Evolutionary conservation across 2,113 vertebrate genomes (phyloP).

Genomic region (Strigops habroptila): DNA sequence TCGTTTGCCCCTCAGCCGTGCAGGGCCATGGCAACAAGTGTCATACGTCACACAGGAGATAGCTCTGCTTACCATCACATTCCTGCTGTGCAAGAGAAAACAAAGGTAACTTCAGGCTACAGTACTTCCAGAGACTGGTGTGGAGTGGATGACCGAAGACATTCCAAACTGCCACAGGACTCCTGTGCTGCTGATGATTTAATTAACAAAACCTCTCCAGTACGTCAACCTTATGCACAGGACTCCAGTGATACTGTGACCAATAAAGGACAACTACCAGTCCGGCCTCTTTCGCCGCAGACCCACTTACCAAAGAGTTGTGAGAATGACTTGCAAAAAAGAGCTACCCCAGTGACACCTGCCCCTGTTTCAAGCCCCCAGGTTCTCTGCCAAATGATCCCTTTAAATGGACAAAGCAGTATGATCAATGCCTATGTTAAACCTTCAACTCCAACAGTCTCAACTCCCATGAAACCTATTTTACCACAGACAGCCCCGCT

Average conservation of each 20-base stretch:
- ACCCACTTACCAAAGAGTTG: slow-evolving; percentile 59
- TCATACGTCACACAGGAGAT: slow-evolving; percentile 87
- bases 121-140: background rate
- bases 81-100: slow-evolving; percentile 43
- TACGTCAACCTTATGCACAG: slow-evolving; percentile 22
- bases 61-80: slow-evolving; percentile 68
- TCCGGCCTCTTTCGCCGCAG: background rate
- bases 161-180: slow-evolving; percentile 2
- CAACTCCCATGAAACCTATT: slow-evolving; percentile 72
- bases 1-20: slow-evolving; percentile 19
- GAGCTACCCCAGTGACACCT: slow-evolving; percentile 62
- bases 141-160: background rate
- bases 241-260: background rate
- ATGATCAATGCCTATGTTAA: slow-evolving; percentile 86
- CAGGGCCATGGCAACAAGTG: slow-evolving; percentile 85
- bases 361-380: slow-evolving; percentile 74
- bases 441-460: slow-evolving; percentile 71
- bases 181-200: background rate
- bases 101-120: background rate
- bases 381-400: slow-evolving; percentile 91
- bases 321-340: slow-evolving; percentile 67
- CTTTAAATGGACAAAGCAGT: slow-evolving; percentile 76
- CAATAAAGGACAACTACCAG: slow-evolving; percentile 21
- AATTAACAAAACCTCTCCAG: background rate
- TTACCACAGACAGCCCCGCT: slow-evolving; percentile 74